Evolutionary conservation across 2,888 invertebrate species (phyloP), one percentile per base, ranked within the genome.

Genomic region (Ectemnius lituratus): DNA sequence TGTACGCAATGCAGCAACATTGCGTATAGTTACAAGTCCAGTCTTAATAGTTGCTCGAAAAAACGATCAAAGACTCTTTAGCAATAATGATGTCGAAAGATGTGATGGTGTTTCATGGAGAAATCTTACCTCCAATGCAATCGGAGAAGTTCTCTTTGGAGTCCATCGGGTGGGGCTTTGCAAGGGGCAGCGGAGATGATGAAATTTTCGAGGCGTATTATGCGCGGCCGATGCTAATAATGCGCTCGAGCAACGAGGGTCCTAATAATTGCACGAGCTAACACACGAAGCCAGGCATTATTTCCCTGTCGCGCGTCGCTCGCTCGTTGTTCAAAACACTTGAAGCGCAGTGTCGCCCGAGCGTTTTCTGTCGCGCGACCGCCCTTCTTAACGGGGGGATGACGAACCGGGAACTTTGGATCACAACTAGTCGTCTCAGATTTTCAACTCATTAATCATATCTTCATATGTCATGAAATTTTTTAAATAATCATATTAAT

Each of bases 281-380:
- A 78, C 76, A 77, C 76, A 79, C 78, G 74, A 80, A 72, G 67
- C 75, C 61, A 76, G 69, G 49, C 69, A 73, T 62, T 77, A 73
- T 78, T 84, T 72, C 73, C 80, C 80, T 79, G 75, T 80, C 76
- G 79, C 66, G 76, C 65, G 73, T 65, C 60, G 78, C 52, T 65
- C 60, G 78, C 52, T 37, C 52, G 81, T 87, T 87, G 85, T 87
- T 87, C 82, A 84, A 82, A 85, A 80, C 79, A 85, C 74, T 71
- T 85, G 83, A 84, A 80, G 69, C 65, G 52, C 52, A 52, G 16
- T 52, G 52, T 52, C 52, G 14, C 46, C 59, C 52, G 52, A 52
- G 5, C 52, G 52, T 14, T 13, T 64, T 62, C 66, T 69, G 61
- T 56, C 70, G 14, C 47, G 47, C 47, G 47, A 47, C 62, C 18